Evolutionary conservation across 2,888 invertebrate genomes (phyloP).

Genomic region (Agrochola litura): DNA sequence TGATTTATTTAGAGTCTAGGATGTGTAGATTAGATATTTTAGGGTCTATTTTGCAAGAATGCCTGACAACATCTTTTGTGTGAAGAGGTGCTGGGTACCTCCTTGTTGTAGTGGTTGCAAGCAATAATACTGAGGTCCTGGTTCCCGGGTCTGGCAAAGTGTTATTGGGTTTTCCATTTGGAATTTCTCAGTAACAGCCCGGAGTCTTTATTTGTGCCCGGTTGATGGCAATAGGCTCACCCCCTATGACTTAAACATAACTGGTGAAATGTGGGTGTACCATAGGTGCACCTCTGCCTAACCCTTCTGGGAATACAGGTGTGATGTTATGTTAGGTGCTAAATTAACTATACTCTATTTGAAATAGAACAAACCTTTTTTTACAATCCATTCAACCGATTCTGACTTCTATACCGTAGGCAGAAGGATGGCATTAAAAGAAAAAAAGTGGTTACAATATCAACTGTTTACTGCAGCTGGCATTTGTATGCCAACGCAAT

Average conservation of each 20-base stretch:
- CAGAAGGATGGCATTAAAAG: too few species aligned
- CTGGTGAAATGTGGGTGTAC: background rate
- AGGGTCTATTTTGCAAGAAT: background rate
- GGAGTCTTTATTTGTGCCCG: background rate
- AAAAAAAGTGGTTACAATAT: too few species aligned
- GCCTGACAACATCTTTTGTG: background rate
- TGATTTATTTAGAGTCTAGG: constrained; percentile 34
- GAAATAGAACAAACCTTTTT: too few species aligned
- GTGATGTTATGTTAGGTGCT: background rate
- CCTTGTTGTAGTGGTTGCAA: background rate
- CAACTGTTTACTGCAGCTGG: too few species aligned
- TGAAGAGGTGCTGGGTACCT: too few species aligned
- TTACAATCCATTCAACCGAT: too few species aligned
- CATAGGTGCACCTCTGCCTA: background rate
- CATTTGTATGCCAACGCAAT: too few species aligned
- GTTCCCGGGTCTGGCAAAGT: background rate
- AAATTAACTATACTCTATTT: background rate
- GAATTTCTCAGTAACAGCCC: background rate
- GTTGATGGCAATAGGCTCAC: background rate
- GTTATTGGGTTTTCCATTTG: background rate
- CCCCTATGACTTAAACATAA: background rate
- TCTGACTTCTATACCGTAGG: too few species aligned
- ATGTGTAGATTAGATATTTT: background rate
- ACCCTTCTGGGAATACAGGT: too few species aligned
- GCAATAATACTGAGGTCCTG: background rate